Evolutionary conservation across 1,140 invertebrate species (phyloP).

Genomic region (Cydia strobilella): DNA sequence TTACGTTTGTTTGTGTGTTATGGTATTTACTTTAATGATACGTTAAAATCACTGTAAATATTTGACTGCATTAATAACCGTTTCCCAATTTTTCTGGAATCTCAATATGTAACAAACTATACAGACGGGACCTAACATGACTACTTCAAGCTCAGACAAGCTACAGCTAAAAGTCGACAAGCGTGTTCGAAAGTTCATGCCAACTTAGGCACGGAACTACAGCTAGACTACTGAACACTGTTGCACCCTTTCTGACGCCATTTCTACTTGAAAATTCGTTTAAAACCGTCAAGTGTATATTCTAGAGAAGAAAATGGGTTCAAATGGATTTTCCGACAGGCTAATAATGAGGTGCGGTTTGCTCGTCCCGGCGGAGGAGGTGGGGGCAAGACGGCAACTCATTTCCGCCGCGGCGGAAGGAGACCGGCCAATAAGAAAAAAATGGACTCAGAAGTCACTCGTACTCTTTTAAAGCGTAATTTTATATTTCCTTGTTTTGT

Average conservation of each 20-base stretch:
- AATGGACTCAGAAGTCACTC: slow-evolving; percentile 65
- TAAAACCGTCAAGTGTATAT: slow-evolving; percentile 31
- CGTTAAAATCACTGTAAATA: too few species aligned
- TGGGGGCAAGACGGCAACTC: slow-evolving; percentile 52
- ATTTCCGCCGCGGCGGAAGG: slow-evolving; percentile 71
- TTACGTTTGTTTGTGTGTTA: slow-evolving; percentile 28
- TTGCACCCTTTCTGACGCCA: neutral
- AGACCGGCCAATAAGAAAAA: slow-evolving; percentile 68
- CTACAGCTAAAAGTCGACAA: neutral
- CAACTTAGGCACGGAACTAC: neutral
- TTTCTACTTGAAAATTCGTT: slow-evolving; percentile 20
- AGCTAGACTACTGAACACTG: neutral
- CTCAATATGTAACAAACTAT: neutral
- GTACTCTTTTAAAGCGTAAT: slow-evolving; percentile 55
- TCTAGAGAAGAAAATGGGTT: slow-evolving; percentile 33
- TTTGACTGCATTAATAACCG: too few species aligned
- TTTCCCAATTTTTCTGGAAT: neutral
- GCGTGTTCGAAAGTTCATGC: neutral
- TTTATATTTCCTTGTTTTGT: slow-evolving; percentile 52
- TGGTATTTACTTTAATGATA: neutral
- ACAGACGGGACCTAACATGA: neutral
- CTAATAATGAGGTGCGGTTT: slow-evolving; percentile 68
- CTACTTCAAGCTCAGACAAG: neutral
- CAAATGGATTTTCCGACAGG: slow-evolving; percentile 58
- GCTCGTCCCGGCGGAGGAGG: slow-evolving; percentile 48